These are phyloP conservation scores for Bradypus variegatus DNA, from an alignment of 2,797 vertebrate genomes.

Conservation along the genomic window DNA sequence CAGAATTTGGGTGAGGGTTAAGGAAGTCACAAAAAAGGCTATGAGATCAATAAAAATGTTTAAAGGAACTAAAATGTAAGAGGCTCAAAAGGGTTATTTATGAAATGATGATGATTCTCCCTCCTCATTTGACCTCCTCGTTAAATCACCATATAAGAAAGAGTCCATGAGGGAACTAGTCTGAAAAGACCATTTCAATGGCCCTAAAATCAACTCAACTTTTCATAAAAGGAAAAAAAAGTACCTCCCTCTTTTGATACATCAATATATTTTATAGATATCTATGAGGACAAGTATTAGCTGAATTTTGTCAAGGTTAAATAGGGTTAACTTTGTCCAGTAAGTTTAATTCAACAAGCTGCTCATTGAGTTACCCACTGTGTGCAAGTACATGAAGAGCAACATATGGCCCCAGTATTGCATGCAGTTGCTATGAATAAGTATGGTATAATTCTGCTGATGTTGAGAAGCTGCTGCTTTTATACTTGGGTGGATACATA, in stretches of 20 bases:
- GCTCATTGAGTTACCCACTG: neutral
- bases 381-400: neutral
- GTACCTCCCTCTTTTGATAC: neutral
- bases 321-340: neutral
- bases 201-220: neutral
- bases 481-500: neutral
- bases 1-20: neutral
- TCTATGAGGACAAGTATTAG: neutral
- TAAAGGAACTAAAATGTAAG: constrained; percentile 7
- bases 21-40: constrained; percentile 21
- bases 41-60: neutral
- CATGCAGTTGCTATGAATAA: neutral
- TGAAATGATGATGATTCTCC: neutral
- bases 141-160: neutral
- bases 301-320: neutral
- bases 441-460: neutral
- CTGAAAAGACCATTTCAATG: neutral
- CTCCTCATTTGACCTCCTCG: neutral
- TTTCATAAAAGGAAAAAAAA: neutral
- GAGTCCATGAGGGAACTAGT: neutral
- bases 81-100: constrained; percentile 17
- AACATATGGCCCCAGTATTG: neutral
- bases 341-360: constrained; percentile 18
- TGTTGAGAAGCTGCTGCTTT: neutral
- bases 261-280: neutral